Evolutionary conservation across 2,113 vertebrate genomes (phyloP).

Genomic region (Lonchura striata): DNA sequence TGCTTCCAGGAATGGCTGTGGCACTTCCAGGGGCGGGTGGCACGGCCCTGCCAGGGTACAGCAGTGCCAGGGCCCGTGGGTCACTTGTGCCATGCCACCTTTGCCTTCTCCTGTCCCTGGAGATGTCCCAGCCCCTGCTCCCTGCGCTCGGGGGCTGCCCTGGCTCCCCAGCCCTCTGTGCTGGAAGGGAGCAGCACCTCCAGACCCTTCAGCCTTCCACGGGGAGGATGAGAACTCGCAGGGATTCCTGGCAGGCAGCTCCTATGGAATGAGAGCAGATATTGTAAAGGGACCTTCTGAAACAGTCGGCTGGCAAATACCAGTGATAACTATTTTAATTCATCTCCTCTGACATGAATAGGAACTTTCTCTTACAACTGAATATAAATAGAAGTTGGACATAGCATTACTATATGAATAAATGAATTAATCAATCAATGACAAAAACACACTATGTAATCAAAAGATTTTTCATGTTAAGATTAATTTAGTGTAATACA

Average conservation of each 20-base stretch:
- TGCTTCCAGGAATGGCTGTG: fast-evolving
- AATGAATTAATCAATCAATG: slow-evolving; percentile 81
- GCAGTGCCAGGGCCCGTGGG: fast-evolving
- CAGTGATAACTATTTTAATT: slow-evolving; percentile 48
- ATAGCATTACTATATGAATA: slow-evolving; percentile 73
- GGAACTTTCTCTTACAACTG: slow-evolving; percentile 64
- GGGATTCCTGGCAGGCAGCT: not conserved
- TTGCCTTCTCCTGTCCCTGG: not conserved
- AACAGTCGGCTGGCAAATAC: slow-evolving; percentile 6
- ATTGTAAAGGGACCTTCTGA: not conserved
- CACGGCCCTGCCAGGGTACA: fast-evolving
- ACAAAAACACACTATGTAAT: slow-evolving; percentile 74
- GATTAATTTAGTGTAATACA: slow-evolving; percentile 80
- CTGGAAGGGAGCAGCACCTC: not conserved
- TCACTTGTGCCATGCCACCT: not conserved
- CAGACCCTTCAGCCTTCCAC: fast-evolving
- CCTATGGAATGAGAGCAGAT: fast-evolving
- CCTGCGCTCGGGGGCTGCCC: not conserved
- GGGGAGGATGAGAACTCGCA: fast-evolving
- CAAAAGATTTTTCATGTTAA: slow-evolving; percentile 80
- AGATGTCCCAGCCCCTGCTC: not conserved
- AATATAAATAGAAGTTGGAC: slow-evolving; percentile 74
- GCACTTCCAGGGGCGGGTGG: not conserved
- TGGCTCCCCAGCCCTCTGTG: fast-evolving
- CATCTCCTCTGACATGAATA: slow-evolving; percentile 52